Conservation (phyloP, 2,888 invertebrate genomes). For the Pandemis cinnamomeana region DNA sequence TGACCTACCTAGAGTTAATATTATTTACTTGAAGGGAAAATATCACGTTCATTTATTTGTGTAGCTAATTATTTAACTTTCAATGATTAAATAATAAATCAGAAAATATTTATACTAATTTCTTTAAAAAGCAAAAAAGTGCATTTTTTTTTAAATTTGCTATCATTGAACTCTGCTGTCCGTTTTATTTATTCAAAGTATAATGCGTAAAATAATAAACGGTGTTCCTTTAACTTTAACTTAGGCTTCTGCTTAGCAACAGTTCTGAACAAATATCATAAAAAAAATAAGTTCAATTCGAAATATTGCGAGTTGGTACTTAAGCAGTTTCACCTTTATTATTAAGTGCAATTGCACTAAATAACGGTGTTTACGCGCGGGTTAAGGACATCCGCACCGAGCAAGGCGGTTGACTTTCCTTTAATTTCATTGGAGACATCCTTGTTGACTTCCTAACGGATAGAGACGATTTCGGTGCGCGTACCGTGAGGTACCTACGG, state of each 20-base stretch:
- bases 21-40: too few relatives aligned
- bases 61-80: too few relatives aligned
- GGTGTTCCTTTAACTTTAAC: background rate
- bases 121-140: too few relatives aligned
- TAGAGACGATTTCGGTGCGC: background rate
- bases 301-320: background rate
- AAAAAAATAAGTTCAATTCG: background rate
- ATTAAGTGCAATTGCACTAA: slow-evolving; percentile 16
- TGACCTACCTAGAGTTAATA: too few relatives aligned
- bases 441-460: slow-evolving; percentile 22
- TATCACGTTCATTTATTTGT: too few relatives aligned
- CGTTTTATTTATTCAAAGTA: too few relatives aligned
- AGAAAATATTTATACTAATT: too few relatives aligned
- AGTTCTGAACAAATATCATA: too few relatives aligned
- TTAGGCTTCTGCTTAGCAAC: background rate
- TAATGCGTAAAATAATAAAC: background rate
- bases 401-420: slow-evolving; percentile 42
- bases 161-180: too few relatives aligned
- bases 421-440: slow-evolving; percentile 35
- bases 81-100: too few relatives aligned
- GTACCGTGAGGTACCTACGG: too few relatives aligned
- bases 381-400: slow-evolving; percentile 29
- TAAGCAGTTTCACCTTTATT: background rate
- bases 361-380: slow-evolving; percentile 5
- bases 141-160: too few relatives aligned